Evolutionary conservation across 2,113 vertebrate species (phyloP), one percentile per base, ranked within the genome.

Genomic region (Seriola aureovittata): DNA sequence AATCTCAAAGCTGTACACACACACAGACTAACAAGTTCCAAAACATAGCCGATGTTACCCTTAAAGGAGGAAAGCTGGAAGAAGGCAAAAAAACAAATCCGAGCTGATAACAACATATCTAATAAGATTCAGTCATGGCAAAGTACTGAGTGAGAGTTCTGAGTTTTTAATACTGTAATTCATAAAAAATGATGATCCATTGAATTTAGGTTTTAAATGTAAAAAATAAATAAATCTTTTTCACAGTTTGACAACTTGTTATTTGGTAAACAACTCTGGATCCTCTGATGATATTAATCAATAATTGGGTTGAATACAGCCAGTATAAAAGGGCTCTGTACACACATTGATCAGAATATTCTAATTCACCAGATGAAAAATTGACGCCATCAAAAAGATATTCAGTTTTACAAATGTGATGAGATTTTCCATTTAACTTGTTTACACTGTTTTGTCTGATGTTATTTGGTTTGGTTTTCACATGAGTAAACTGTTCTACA

Each of bases 71-170:
- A 29, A 29, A 29, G 29, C 29, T 29, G 29, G 29, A 36, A 62
- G 32, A 46, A 25, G 9, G 34, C 4, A 42, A 44, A 4, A 29
- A 40, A 36, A 65, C 29, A 17, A 38, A 54, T 54, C 29, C 32
- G 65, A 12, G 57, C 52, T 72, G 40, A 59, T 80, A 42, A 63
- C 67, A 68, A 78, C 67, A 83, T 58, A 68, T 80, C 67, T 67
- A 57, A 75, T 32, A 76, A 9, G 57, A 80, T 70, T 76, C 21
- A 38, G 40, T 32, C 40, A 55, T 12, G 71, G 38, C 38, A 57
- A 75, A 29, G 29, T 29, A 29, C 29, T 2, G 29, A 29, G 29
- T 29, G 29, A 29, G 29, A 29, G 29, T 29, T 2, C 29, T 29
- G 29, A 29, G 29, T 29, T 29, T 29, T 82, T 66, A 75, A 75